Evolutionary conservation across 2,888 invertebrate species (phyloP).

Genomic region (Plusia festucae): DNA sequence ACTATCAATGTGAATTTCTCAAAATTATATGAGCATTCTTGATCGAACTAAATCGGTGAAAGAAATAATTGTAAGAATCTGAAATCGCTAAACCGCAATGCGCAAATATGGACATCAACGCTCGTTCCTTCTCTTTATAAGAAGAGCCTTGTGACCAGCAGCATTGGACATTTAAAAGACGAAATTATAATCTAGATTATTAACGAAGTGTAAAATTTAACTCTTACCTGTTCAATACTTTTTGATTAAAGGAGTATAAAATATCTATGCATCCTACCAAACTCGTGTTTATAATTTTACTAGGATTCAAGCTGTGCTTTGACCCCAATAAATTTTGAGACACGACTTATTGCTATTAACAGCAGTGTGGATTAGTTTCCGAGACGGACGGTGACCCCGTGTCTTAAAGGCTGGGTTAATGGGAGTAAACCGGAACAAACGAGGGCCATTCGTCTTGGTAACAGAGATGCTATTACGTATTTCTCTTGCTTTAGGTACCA

Average conservation of each 20-base stretch:
- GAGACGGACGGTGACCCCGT: slow-evolving; percentile 67
- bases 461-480: slow-evolving; percentile 51
- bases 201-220: no score
- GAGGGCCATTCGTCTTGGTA: slow-evolving; percentile 74
- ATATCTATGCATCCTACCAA: not conserved
- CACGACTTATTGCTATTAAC: slow-evolving; percentile 74
- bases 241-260: not conserved
- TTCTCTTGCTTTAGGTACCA: slow-evolving; percentile 37
- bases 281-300: not conserved
- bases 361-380: slow-evolving; percentile 68
- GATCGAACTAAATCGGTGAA: no score
- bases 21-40: no score
- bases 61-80: no score
- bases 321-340: slow-evolving; percentile 70
- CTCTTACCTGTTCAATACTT: no score
- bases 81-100: no score
- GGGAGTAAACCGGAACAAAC: slow-evolving; percentile 81
- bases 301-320: slow-evolving; percentile 51
- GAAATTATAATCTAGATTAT: no score
- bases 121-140: no score
- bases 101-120: no score
- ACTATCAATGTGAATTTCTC: no score
- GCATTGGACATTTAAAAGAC: no score
- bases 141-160: no score
- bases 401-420: slow-evolving; percentile 79